Evolutionary conservation across 2,888 invertebrate genomes (phyloP), one percentile per base, ranked within the genome.

Genomic region (Drosophila pseudotalamancana): DNA sequence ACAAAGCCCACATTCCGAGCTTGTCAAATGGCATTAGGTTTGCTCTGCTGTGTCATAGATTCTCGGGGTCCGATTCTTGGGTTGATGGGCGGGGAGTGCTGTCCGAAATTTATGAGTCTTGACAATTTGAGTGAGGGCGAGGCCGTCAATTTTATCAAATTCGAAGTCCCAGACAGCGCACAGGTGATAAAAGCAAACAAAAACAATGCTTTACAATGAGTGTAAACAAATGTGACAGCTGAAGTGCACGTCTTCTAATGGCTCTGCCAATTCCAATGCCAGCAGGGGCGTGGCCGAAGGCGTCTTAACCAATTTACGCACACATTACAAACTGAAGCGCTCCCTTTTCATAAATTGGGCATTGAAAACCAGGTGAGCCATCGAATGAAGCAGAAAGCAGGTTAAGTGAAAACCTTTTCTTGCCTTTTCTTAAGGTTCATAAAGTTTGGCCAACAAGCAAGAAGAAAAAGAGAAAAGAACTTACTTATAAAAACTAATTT

Each of bases 21-120:
- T 75, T 80, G 80, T 83, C 84, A 83, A 83, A 62, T 43, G 81
- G 75, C 61, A 72, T 76, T 80, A 83, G 48, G 1, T 27, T 12
- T 75, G 75, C 59, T 77, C 53, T 56, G 64, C n/a, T n/a, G 21
- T 37, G 39, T 40, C 6, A 40, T 18, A 29, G 9, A 18, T 43
- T n/a, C n/a, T n/a, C n/a, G n/a, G n/a, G 12, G n/a, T 4, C 9
- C 25, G 25, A 25, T 25, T n/a, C n/a, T n/a, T n/a, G n/a, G 55
- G 43, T 12, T 25, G 68, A 72, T 72, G 56, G 71, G 62, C 49
- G 23, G 35, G 60, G 66, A 12, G 73, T 63, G 68, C 27, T 50
- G 40, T 40, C 50, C 12, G n/a, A 51, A 65, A 71, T 85, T 82
- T 81, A 82, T 74, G 74, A 59, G 63, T 49, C 50, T 63, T 55